Percentiles rank a stretch among this genome's conserved stretches.
These are phyloP conservation scores for Yponomeuta sedellus DNA, from an alignment of 2,888 invertebrate species.

Conservation along the genomic window DNA sequence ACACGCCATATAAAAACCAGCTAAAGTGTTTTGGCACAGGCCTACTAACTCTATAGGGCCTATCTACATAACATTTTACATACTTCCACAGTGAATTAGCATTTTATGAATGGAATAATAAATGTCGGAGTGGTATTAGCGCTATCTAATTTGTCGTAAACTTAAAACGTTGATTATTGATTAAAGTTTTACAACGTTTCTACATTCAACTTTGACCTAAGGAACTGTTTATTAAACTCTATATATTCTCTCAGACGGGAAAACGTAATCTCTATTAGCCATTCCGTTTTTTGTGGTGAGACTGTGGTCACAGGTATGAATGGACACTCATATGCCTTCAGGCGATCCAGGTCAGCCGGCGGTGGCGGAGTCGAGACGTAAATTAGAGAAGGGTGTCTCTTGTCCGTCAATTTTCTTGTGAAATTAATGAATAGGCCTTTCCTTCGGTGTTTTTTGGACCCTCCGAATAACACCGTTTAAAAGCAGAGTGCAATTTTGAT, in stretches of 20 bases:
- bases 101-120: slow-evolving; percentile 61
- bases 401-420: slow-evolving; percentile 39
- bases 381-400: slow-evolving; percentile 9
- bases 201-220: no score
- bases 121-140: slow-evolving; percentile 27
- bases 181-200: slow-evolving; percentile 6
- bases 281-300: no score
- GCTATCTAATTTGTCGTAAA: slow-evolving; percentile 4
- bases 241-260: no score
- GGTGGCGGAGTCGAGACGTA: slow-evolving; percentile 22
- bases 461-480: slow-evolving; percentile 39
- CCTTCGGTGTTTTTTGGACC: slow-evolving; percentile 44
- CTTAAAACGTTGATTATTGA: slow-evolving; percentile 11
- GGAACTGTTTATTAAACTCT: no score
- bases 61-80: no score
- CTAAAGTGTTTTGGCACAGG: slow-evolving; percentile 5
- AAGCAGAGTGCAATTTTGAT: slow-evolving; percentile 63
- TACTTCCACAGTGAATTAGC: slow-evolving; percentile 37
- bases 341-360: not conserved
- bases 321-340: no score
- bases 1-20: not conserved
- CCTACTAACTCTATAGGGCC: not conserved
- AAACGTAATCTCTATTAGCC: no score
- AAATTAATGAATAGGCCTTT: slow-evolving; percentile 46
- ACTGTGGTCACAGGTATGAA: no score